Conservation (phyloP, 2,113 vertebrate genomes). For the Atlantisia rogersi region DNA sequence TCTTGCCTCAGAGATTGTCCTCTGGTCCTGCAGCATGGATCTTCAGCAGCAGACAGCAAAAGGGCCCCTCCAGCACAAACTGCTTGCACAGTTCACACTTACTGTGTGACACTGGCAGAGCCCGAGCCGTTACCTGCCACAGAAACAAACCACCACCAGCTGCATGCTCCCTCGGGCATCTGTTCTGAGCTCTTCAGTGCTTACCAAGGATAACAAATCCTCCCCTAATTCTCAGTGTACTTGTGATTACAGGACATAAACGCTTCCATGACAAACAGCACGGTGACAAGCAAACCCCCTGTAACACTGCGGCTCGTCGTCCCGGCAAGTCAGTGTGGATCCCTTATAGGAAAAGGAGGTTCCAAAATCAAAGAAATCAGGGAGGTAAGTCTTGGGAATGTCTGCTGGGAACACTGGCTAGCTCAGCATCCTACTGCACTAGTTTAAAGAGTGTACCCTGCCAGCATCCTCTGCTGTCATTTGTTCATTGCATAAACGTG, state of each 20-base stretch:
- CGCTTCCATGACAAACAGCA: conserved; percentile 90
- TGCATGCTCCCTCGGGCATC: neutral
- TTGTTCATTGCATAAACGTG: fast-evolving
- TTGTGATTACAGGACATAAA: conserved; percentile 87
- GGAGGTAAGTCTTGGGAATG: conserved; percentile 80
- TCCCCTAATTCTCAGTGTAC: neutral
- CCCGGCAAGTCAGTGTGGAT: conserved; percentile 92
- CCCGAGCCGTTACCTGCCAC: neutral
- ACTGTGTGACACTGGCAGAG: fast-evolving
- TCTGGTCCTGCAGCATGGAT: neutral
- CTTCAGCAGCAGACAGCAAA: too few species aligned
- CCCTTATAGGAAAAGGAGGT: conserved; percentile 93
- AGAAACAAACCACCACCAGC: neutral
- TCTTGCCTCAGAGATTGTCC: neutral
- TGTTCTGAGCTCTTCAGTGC: neutral
- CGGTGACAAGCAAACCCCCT: conserved; percentile 90
- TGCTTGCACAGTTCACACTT: fast-evolving
- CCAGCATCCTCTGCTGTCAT: neutral
- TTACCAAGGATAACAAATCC: neutral
- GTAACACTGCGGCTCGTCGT: conserved; percentile 91
- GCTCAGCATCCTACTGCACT: fast-evolving
- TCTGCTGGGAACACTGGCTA: neutral
- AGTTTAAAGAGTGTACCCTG: neutral
- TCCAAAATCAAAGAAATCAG: conserved; percentile 96
- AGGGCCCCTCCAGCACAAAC: neutral